phyloP scores from a whole-genome alignment of 2,888 invertebrate genomes.

The Matsumyia berberina region DNA sequence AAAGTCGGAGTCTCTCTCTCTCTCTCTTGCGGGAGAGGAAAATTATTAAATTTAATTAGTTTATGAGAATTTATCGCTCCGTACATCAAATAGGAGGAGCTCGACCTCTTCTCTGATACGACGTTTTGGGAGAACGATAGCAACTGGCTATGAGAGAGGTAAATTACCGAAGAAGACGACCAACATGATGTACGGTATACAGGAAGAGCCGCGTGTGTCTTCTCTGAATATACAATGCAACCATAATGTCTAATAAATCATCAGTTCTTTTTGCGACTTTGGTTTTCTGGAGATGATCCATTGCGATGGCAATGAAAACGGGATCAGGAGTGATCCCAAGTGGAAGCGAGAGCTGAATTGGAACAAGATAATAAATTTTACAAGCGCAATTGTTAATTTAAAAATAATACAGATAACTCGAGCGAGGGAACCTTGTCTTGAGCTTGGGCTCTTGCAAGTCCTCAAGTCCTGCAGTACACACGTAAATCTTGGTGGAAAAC shows the following conservation, averaged over 20 bases:
- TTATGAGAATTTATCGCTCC: constrained; percentile 74
- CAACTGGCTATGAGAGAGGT: constrained; percentile 11
- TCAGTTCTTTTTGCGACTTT: constrained; percentile 26
- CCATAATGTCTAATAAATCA: constrained; percentile 61
- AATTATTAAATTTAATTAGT: constrained; percentile 76
- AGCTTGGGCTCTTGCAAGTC: not conserved
- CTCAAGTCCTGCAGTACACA: constrained; percentile 30
- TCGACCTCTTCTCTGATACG: constrained; percentile 43
- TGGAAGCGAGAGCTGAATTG: constrained; percentile 61
- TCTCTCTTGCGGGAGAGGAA: not conserved
- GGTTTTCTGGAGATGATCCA: constrained; percentile 58
- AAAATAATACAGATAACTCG: constrained; percentile 60
- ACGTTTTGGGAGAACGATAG: constrained; percentile 18
- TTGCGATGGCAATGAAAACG: constrained; percentile 33
- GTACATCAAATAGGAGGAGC: constrained; percentile 75
- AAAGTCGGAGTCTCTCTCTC: constrained; percentile 10
- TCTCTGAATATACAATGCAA: constrained; percentile 44
- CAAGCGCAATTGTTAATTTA: constrained; percentile 72
- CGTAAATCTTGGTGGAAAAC: constrained; percentile 50
- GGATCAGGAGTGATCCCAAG: constrained; percentile 57
- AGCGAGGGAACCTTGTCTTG: constrained; percentile 1
- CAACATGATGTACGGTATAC: constrained; percentile 41
- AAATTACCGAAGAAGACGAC: constrained; percentile 29
- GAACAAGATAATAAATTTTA: constrained; percentile 69
- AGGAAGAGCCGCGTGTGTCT: constrained; percentile 33